Percentiles rank a stretch among this genome's conserved stretches.
Evolutionary conservation across 1,140 invertebrate species (phyloP).

Genomic region (Drosophila miranda): DNA sequence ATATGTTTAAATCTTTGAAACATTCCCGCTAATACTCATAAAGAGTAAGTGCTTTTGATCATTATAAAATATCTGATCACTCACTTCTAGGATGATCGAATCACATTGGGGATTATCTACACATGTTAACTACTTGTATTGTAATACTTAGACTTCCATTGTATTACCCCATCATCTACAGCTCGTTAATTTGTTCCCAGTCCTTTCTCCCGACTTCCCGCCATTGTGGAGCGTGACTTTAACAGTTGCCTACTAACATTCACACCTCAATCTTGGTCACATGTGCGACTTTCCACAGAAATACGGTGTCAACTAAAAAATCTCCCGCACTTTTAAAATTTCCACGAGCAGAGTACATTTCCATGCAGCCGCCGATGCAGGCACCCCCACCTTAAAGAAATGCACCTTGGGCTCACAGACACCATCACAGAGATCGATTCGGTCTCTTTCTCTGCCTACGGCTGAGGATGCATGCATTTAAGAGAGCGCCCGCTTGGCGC

Average conservation of each 20-base stretch:
- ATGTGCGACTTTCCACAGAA: slow-evolving; percentile 61
- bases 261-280: slow-evolving; percentile 60
- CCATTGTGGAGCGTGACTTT: slow-evolving; percentile 24
- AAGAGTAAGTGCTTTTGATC: too few relatives aligned
- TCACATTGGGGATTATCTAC: neutral
- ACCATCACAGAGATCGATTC: neutral
- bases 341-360: slow-evolving; percentile 7
- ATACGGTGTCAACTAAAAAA: slow-evolving; percentile 22
- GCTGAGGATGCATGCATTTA: slow-evolving; percentile 38
- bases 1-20: too few relatives aligned
- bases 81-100: slow-evolving; percentile 26
- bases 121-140: slow-evolving; percentile 23
- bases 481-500: slow-evolving; percentile 17
- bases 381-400: too few relatives aligned
- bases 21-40: too few relatives aligned
- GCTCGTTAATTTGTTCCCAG: slow-evolving; percentile 42
- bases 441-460: neutral
- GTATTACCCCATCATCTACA: neutral
- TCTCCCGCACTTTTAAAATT: slow-evolving; percentile 24
- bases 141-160: neutral
- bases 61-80: slow-evolving; percentile 10
- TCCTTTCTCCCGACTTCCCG: slow-evolving; percentile 4
- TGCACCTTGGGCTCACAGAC: too few relatives aligned
- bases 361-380: neutral
- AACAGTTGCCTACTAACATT: slow-evolving; percentile 56